Evolutionary conservation across 2,113 vertebrate genomes (phyloP).

Genomic region (Elgaria multicarinata): DNA sequence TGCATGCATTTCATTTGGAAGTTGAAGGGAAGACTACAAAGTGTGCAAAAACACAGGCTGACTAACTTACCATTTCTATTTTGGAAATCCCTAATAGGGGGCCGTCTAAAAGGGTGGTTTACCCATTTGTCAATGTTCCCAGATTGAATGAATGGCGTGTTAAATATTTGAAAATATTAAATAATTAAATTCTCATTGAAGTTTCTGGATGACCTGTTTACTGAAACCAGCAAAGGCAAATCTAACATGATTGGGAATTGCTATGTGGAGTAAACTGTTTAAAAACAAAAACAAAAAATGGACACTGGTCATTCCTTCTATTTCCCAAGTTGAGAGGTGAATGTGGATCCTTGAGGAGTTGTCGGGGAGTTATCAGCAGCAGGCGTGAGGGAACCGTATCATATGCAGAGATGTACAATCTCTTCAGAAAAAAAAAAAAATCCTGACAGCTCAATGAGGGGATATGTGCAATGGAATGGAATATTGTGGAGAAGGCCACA

Average conservation of each 20-base stretch:
- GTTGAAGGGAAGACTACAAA: neutral
- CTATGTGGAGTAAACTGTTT: conserved; percentile 44
- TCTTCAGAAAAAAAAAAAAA: too few relatives aligned
- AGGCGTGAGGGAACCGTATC: neutral
- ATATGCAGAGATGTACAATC: too few relatives aligned
- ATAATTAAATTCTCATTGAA: conserved; percentile 10
- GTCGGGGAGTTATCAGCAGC: neutral
- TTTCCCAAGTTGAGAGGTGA: neutral
- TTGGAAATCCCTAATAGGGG: neutral
- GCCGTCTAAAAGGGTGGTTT: neutral
- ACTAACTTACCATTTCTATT: neutral
- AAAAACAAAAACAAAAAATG: too few relatives aligned
- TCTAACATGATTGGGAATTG: conserved; percentile 58
- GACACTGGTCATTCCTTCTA: neutral
- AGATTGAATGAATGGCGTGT: neutral
- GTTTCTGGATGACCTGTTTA: conserved; percentile 45
- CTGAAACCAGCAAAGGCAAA: conserved; percentile 43
- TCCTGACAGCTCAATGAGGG: neutral
- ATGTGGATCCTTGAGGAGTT: neutral
- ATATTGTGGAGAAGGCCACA: too few relatives aligned
- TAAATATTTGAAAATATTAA: neutral
- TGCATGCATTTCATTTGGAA: neutral
- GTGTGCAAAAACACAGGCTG: neutral
- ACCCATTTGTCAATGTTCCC: neutral
- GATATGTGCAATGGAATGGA: too few relatives aligned